Evolutionary conservation across 2,888 invertebrate species (phyloP), one percentile per base, ranked within the genome.

Genomic region (Argynnis bischoffii): DNA sequence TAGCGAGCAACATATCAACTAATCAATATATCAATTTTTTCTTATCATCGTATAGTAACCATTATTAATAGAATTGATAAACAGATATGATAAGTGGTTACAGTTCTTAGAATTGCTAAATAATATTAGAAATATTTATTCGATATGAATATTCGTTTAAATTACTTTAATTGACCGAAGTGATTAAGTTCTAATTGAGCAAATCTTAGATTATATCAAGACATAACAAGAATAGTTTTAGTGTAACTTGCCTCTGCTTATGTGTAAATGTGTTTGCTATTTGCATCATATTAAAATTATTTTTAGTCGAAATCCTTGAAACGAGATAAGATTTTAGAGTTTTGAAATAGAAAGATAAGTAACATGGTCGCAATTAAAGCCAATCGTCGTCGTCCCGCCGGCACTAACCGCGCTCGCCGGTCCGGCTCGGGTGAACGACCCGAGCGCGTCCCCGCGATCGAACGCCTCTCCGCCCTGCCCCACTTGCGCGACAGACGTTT

Each of bases 371-470:
- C 53, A 66, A 66, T 66, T 66, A 66, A 66, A 48, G 15, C 55
- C 50, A 60, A 63, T 69, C 59, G 70, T 64, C 51, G 64, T 63
- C 64, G 66, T 64, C 16, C 14, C 63, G 55, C 53, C 64, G 68
- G 18, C 65, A 63, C 75, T 77, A 77, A 80, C 78, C 82, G 81
- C 81, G 82, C 80, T 82, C 79, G 82, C 76, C 78, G 79, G 78
- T 77, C 79, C 78, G 79, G 74, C 75, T 79, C 83, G 84, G 89
- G 89, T 90, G 83, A 88, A 89, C 84, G 86, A 86, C 89, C 90
- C 79, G 74, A 82, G 87, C 88, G 89, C 90, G 89, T 89, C 89
- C 85, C 85, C 83, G 87, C 87, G 86, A 87, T 86, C 87, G 84
- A 86, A 77, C 79, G 77, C 68, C 76, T 74, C 74, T 74, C 75